phyloP scores from a whole-genome alignment of 1,140 invertebrate species.

The Scaptomyza montana region DNA sequence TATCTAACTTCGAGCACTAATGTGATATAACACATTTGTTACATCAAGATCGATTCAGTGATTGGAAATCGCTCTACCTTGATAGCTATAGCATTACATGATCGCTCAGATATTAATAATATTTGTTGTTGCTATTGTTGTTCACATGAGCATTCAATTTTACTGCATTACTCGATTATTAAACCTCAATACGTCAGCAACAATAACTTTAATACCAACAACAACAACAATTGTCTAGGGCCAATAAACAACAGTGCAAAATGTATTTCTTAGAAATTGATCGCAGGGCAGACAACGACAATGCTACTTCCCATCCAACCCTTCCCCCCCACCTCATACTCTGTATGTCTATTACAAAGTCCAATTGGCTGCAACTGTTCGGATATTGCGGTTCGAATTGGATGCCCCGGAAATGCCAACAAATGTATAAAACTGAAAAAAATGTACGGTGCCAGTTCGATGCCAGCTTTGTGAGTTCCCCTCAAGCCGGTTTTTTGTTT shows the following conservation, averaged over 20 bases:
- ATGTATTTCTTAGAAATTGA: constrained; percentile 31
- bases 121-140: constrained; percentile 8
- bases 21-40: too few species aligned
- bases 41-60: too few species aligned
- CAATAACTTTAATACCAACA: constrained; percentile 2
- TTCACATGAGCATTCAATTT: constrained; percentile 15
- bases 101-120: constrained; percentile 4
- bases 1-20: too few species aligned
- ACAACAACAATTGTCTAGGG: constrained; percentile 22
- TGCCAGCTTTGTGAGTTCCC: constrained; percentile 28
- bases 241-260: constrained; percentile 29
- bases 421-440: not conserved
- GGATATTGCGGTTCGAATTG: not conserved
- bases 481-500: constrained; percentile 24
- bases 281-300: not conserved
- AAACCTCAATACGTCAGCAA: not conserved
- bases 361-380: constrained; percentile 23
- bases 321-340: not conserved
- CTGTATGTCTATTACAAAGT: constrained; percentile 9
- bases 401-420: constrained; percentile 33
- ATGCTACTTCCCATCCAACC: not conserved
- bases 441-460: not conserved
- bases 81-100: constrained; percentile 21
- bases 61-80: not conserved
- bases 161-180: constrained; percentile 31